Percentiles rank a stretch among this genome's conserved stretches.
Evolutionary conservation across 2,113 vertebrate species (phyloP).

Genomic region (Sprattus sprattus): DNA sequence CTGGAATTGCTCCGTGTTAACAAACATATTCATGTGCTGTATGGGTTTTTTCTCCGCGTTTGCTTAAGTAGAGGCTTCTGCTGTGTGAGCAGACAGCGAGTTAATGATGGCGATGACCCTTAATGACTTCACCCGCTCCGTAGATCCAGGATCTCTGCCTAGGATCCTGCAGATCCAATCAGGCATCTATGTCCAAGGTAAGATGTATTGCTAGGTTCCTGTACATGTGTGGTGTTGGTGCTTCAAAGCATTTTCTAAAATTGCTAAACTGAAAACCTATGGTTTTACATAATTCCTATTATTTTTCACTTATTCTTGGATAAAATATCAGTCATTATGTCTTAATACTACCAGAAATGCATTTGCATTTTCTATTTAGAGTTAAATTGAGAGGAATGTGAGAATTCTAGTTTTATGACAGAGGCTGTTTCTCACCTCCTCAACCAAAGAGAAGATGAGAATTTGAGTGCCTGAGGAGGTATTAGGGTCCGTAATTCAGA

Average conservation of each 20-base stretch:
- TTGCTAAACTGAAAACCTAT: not conserved
- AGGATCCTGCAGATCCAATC: conserved; percentile 82
- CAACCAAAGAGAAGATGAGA: not conserved
- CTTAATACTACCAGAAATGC: not conserved
- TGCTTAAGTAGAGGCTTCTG: not conserved
- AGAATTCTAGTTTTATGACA: not conserved
- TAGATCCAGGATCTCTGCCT: conserved; percentile 76
- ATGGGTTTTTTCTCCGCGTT: not conserved
- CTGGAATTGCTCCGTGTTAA: not conserved
- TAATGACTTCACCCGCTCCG: conserved; percentile 73
- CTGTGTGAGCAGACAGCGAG: not conserved
- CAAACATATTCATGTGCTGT: not conserved
- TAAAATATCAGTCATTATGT: not conserved
- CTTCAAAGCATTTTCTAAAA: not conserved
- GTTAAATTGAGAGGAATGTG: not conserved
- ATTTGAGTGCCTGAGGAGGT: not conserved
- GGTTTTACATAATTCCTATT: not conserved
- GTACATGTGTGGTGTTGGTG: not conserved
- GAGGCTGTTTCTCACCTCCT: not conserved
- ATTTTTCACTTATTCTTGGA: not conserved
- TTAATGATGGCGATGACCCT: conserved; percentile 71
- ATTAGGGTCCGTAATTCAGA: not conserved
- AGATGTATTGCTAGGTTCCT: conserved; percentile 34
- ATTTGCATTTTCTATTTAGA: not conserved
- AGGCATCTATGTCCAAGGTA: conserved; percentile 82